Base-by-base conservation (phyloP, 2,888 invertebrate species). In the Chymomyza caudatula region DNA sequence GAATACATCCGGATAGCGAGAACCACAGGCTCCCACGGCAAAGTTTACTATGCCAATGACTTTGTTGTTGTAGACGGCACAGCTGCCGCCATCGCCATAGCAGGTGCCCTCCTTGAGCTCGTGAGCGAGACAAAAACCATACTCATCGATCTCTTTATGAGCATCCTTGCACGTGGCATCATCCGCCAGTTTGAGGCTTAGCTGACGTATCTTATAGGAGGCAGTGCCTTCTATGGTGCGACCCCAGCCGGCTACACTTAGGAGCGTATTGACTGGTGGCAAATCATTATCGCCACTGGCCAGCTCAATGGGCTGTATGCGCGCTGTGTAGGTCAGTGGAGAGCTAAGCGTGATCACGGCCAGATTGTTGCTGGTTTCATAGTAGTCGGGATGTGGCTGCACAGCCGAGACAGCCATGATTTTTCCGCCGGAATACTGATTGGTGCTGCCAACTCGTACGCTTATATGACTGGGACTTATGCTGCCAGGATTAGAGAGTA, bases 201-300 rank as follows among this genome's bases (percentile, higher is more conserved):
- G 56, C 8, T 78, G 60, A 2, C 85, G 80, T 19, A 88, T 71
- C 71, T 88, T 89, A 25, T 73, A 80, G 1, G 88, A 73, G 8
- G 75, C 13, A 3, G 37, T 63, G 6, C 76, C 79, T 1, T 80
- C 71, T 0, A 55, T 57, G n/a, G 78, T 84, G 43, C 63, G 55
- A 3, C 90, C 90, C 90, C 90, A 90, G 15, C 90, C 90, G n/a
- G 87, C 80, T 2, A 90, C 87, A 1, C 3, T 55, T 2, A 90
- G 67, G 2, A 2, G n/a, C 0, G 68, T 37, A 8, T 78, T 86
- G 8, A 52, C 71, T 2, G 74, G 69, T 3, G 89, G 85, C 57
- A 73, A 57, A 0, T 73, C 59, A 0, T 61, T 65, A 0, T 56
- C 55, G 2, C 47, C 25, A 1, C 54, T 76, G 4, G 73, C 72